Base-by-base conservation (phyloP, 2,888 invertebrate species). In the Entomobrya multifasciata region DNA sequence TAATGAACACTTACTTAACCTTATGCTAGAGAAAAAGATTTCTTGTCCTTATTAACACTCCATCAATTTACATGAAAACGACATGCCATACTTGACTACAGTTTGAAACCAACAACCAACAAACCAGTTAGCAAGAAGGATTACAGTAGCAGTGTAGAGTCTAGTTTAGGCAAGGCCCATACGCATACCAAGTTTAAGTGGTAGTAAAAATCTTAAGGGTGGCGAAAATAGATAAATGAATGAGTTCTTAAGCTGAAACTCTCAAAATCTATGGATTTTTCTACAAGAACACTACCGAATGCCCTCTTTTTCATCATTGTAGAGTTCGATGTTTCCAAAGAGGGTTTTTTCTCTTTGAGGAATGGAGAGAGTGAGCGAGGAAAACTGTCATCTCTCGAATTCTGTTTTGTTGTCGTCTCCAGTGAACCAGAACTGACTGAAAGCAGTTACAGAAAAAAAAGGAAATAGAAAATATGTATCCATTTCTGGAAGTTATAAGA, bases 381-480 rank as follows among this genome's bases (percentile, higher is more conserved):
- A n/a, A n/a, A 57, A 72, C 86, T 86, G 80, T 86, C 86, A 86
- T 80, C 62, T 86, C 65, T 86, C 86, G 11, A 72, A 52, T 36
- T 80, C 62, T 74, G 41, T 52, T 85, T 78, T 62, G 60, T 85
- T 78, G 86, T 72, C 62, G 62, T 86, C 79, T 55, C 36, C 79
- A 86, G 74, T 86, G 78, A 85, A 79, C 85, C 65, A 80, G 86
- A 86, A 79, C 60, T 79, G 72, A 70, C 70, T 78, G 55, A 49
- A 79, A 85, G 44, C 57, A 78, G 78, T 30, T 49, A 36, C 49
- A 79, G 0, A 62, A 49, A 13, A 67, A 72, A 62, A 49, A 36
- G 62, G 41, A 79, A 80, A 70, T 36, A 67, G 22, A 57, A n/a
- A 55, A 49, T 27, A 80, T 70, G 57, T 47, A 41, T n/a, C n/a